Evolutionary conservation across 1,140 invertebrate genomes (phyloP).

Genomic region (Macrotrachela quadricornifera): DNA sequence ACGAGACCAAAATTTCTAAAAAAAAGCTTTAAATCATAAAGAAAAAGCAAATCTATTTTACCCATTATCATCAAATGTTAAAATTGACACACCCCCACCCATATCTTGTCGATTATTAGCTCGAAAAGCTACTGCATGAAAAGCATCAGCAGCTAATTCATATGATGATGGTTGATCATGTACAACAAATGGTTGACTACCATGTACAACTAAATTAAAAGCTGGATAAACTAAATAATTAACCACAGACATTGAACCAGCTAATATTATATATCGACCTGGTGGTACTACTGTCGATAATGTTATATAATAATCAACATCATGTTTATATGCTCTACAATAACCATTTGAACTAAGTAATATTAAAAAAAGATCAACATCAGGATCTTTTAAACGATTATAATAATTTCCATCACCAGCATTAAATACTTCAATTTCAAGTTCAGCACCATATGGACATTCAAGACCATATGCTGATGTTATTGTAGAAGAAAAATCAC

Average conservation of each 20-base stretch:
- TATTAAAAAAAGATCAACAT: not conserved
- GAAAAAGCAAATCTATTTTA: no score
- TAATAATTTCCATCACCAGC: not conserved
- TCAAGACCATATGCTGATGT: not conserved
- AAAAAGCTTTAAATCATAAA: no score
- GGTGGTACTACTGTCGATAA: not conserved
- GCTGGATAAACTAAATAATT: not conserved
- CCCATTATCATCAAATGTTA: not conserved
- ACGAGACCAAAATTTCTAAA: not conserved
- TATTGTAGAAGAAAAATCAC: not conserved
- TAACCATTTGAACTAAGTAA: not conserved
- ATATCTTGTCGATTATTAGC: not conserved
- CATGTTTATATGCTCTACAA: constrained; percentile 3
- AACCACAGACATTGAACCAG: not conserved
- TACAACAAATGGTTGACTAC: not conserved
- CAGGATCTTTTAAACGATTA: not conserved
- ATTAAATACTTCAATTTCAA: not conserved
- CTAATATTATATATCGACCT: constrained; percentile 6
- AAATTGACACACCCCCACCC: not conserved
- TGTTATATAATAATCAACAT: constrained; percentile 6
- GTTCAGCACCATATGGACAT: not conserved
- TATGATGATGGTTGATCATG: not conserved
- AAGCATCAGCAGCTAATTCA: not conserved
- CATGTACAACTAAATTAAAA: not conserved
- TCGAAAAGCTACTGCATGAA: not conserved